Base-by-base conservation (phyloP, 2,888 invertebrate genomes). In the Eilema depressum region DNA sequence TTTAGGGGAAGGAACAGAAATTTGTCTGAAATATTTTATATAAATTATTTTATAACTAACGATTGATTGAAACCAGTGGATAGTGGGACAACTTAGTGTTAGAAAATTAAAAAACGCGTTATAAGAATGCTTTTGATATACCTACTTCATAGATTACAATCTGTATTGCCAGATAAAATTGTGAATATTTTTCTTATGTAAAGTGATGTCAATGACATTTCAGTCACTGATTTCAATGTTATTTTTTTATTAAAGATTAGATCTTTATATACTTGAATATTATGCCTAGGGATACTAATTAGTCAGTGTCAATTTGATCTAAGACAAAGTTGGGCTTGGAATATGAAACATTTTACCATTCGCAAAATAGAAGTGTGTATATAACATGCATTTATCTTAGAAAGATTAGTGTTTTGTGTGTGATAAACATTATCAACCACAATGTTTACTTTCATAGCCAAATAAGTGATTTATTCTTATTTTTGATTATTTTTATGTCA, bases 81-180 rank as follows among this genome's bases (percentile, higher is more conserved):
- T 89, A 90, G 86, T 87, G 94, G 93, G 93, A 93, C 93, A 91
- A 90, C 88, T 92, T 95, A 95, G 95, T 90, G 87, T 92, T 94
- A 94, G 92, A 92, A 89, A 92, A 88, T 88, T 83, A 86, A 89
- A n/a, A 83, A 87, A 89, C 83, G 88, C 86, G 86, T 89, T 84
- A 82, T 77, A 53, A 86, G 88, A 92, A 92, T 91, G 92, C 92
- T 93, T 93, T 93, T 91, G 91, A 93, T 90, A 92, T 91, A 91
- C 53, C 53, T 53, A 53, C 88, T 91, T 92, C 90, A 90, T 90
- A 90, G 88, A 66, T 88, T 88, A 91, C 90, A 92, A 94, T 95
- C 95, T 95, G 95, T 95, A 95, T 95, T 95, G 95, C 95, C 95
- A 95, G 94, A 95, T 95, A 95, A 94, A 94, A 93, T 93, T 94